Evolutionary conservation across 1,140 invertebrate genomes (phyloP), one percentile per base, ranked within the genome.

Genomic region (Drosophila santomea): DNA sequence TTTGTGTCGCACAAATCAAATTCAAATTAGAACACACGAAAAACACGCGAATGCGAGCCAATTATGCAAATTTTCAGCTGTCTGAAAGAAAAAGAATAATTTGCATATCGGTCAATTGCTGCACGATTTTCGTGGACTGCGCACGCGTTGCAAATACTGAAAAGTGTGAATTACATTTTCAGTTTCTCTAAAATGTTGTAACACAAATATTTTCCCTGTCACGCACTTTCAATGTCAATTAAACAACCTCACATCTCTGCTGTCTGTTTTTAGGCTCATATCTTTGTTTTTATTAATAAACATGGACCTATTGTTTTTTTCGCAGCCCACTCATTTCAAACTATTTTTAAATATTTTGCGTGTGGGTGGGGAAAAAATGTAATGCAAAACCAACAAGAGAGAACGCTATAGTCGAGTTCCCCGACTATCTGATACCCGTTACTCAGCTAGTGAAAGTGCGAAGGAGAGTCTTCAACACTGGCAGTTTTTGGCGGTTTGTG

Each of bases 41-140:
- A 74, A 74, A 80, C 47, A 74, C 45, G 67, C 69, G 80, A 79
- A 35, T 81, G 41, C 67, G 50, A 56, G 75, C 78, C 82, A 86
- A 86, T 88, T 86, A 86, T 86, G 82, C 74, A 86, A 86, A 86
- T 88, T 59, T 68, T 45, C 17, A 43, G 39, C 64, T 36, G 64
- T 52, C 43, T 41, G 59, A 56, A 76, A 55, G 39, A 71, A 64
- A 56, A 67, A 61, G 63, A 47, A 43, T 55, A 44, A 81, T 86
- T 88, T 88, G 79, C 83, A 88, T 86, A 75, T 88, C 83, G 82
- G 82, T 86, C 82, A 88, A 82, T 82, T 88, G 82, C 82, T 71
- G 83, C 83, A 86, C 82, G 82, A 86, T 63, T 78, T 78, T 67
- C 44, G 64, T 59, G 63, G 38, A 55, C 48, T 36, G 43, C 60